A percentile compares a stretch with the other conserved stretches of the same genome.
Conservation (phyloP, 1,140 invertebrate genomes). For the Eciton burchellii region DNA sequence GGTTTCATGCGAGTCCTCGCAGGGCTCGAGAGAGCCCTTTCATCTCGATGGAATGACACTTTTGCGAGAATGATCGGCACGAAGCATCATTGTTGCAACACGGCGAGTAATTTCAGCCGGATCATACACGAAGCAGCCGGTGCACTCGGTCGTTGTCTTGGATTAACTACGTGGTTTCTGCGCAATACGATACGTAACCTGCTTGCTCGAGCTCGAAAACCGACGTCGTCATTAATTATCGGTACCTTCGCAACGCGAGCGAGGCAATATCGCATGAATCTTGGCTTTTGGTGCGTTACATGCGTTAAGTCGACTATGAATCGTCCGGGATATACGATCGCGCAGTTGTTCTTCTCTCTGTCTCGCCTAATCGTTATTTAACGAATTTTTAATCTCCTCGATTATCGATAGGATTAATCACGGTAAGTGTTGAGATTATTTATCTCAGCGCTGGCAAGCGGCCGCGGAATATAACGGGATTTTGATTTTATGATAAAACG, state of each 20-base stretch:
- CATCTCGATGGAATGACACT: no score
- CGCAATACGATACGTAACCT: conserved; percentile 52
- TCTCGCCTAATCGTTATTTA: not conserved
- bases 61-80: not conserved
- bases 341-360: not conserved
- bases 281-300: not conserved
- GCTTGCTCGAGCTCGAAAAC: conserved; percentile 40
- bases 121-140: conserved; percentile 14
- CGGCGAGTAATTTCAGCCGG: conserved; percentile 13
- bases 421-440: not conserved
- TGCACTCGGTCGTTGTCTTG: conserved; percentile 3
- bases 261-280: conserved; percentile 7
- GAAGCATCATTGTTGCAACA: not conserved
- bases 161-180: conserved; percentile 53
- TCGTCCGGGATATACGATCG: not conserved
- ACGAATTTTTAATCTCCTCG: not conserved
- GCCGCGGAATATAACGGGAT: not conserved
- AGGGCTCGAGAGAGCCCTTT: not conserved
- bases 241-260: conserved; percentile 10
- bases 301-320: not conserved
- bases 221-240: conserved; percentile 52
- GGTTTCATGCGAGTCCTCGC: not conserved
- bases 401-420: not conserved
- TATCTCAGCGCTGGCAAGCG: no score
- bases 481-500: conserved; percentile 3